Conservation (phyloP, 2,888 invertebrate genomes). For the Epistrophe grossulariae region DNA sequence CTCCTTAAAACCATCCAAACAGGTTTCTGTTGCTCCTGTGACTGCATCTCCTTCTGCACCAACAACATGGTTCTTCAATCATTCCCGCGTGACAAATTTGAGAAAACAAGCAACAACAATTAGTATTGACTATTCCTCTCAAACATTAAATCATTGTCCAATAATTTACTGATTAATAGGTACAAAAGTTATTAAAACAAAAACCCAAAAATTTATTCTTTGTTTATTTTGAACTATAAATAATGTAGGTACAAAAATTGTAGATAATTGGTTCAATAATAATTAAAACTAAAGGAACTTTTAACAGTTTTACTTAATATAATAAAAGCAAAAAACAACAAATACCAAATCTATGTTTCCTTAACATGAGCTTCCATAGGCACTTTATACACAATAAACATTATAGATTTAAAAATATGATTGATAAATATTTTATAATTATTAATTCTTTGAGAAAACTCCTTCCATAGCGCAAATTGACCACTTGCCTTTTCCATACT, state of each 20-base stretch:
- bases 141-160: too few relatives aligned
- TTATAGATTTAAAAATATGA: slow-evolving; percentile 85
- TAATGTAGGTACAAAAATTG: not conserved
- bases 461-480: slow-evolving; percentile 83
- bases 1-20: too few relatives aligned
- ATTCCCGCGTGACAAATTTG: too few relatives aligned
- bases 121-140: too few relatives aligned
- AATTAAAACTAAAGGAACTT: slow-evolving; percentile 18
- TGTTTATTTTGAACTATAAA: slow-evolving; percentile 13
- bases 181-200: too few relatives aligned
- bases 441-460: slow-evolving; percentile 84
- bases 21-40: too few relatives aligned
- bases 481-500: slow-evolving; percentile 53
- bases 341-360: slow-evolving; percentile 77
- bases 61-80: too few relatives aligned
- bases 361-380: slow-evolving; percentile 85
- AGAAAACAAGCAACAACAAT: too few relatives aligned
- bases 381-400: slow-evolving; percentile 85
- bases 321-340: not conserved
- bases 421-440: slow-evolving; percentile 85
- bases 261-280: not conserved
- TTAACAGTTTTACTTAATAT: not conserved
- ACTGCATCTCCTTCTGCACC: too few relatives aligned
- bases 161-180: too few relatives aligned
- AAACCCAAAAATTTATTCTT: not conserved